A percentile compares a stretch with the other conserved stretches of the same genome.
Evolutionary conservation across 2,113 vertebrate genomes (phyloP).

Genomic region (Catharus minimus): DNA sequence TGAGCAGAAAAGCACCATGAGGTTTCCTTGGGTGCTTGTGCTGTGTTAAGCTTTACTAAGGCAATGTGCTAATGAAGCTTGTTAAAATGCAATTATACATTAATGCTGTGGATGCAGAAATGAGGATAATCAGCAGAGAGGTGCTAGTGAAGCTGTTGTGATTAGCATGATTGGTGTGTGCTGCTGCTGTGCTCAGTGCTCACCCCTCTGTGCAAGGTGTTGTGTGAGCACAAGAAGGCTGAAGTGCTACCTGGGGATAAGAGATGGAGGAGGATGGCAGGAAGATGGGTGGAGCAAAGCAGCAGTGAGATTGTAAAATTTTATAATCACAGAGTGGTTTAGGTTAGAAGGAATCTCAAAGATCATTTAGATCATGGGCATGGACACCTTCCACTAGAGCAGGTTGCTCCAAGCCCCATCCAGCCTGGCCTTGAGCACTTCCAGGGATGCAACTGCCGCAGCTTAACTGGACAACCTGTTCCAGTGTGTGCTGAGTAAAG

Average conservation of each 20-base stretch:
- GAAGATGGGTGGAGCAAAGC: background rate
- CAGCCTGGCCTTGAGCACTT: background rate
- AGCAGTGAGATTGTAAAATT: background rate
- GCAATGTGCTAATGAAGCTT: conserved; percentile 42
- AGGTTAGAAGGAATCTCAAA: background rate
- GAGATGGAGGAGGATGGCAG: background rate
- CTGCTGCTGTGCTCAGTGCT: background rate
- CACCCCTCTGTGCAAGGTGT: background rate
- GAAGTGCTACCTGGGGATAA: accelerated
- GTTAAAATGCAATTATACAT: conserved; percentile 43
- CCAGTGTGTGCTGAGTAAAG: background rate
- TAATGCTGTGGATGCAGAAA: conserved; percentile 22
- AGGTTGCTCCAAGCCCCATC: background rate
- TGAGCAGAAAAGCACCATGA: conserved; percentile 46
- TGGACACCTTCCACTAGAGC: background rate
- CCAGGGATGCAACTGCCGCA: background rate
- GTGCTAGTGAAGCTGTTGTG: background rate
- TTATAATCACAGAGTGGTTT: background rate
- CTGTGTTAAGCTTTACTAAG: conserved; percentile 22
- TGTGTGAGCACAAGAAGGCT: background rate
- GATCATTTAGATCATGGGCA: background rate
- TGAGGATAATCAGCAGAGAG: conserved; percentile 5
- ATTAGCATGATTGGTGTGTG: background rate
- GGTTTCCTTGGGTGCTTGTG: conserved; percentile 29
- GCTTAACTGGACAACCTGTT: background rate